Conservation (phyloP, 2,888 invertebrate genomes). For the Drosophila putrida region DNA sequence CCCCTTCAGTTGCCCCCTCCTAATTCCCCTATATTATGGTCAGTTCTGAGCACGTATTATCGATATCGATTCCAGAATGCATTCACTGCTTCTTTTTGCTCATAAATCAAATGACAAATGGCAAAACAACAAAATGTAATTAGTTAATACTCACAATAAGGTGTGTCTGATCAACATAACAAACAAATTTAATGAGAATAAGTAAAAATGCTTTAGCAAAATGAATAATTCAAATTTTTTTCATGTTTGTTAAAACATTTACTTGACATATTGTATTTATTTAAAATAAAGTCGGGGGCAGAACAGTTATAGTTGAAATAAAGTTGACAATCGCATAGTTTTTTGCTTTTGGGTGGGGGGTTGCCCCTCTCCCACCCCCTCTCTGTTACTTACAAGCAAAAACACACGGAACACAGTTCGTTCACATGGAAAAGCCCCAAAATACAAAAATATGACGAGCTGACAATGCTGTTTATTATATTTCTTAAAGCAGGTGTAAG, state of each 20-base stretch:
- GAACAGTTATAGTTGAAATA: conserved; percentile 20
- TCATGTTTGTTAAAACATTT: no score
- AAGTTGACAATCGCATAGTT: conserved; percentile 47
- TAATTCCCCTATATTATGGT: not conserved
- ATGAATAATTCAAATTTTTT: not conserved
- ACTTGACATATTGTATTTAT: not conserved
- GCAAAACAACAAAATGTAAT: conserved; percentile 78
- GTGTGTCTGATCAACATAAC: conserved; percentile 56
- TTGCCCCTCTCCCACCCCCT: not conserved
- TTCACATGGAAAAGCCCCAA: conserved; percentile 64
- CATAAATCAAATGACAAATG: conserved; percentile 70
- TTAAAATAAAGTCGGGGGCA: conserved; percentile 20
- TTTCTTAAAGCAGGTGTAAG: conserved; percentile 39
- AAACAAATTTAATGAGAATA: no score
- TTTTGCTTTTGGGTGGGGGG: conserved; percentile 5
- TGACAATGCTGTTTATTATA: conserved; percentile 59
- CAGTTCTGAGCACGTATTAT: conserved; percentile 63
- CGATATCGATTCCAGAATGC: conserved; percentile 72
- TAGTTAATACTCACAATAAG: conserved; percentile 75
- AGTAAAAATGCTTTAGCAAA: no score
- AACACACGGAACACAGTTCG: conserved; percentile 50
- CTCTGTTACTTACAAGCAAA: not conserved
- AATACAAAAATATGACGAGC: conserved; percentile 52
- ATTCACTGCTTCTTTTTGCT: conserved; percentile 53
- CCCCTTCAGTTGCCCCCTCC: not conserved